Evolutionary conservation across 1,140 invertebrate species (phyloP), one percentile per base, ranked within the genome.

Genomic region (Melanaphis sacchari): DNA sequence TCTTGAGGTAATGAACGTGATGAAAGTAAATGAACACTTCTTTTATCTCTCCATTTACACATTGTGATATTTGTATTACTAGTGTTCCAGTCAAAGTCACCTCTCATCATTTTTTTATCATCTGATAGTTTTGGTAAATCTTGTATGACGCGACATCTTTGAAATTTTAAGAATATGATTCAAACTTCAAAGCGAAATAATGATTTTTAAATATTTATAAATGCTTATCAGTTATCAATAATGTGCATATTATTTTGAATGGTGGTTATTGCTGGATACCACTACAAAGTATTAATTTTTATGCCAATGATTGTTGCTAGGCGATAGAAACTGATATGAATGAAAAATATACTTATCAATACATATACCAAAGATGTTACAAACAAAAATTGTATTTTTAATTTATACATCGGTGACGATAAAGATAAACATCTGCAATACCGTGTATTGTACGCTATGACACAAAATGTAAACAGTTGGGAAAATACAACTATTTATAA

Each of bases 391-490:
- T 54, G 0, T 6, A 8, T 8, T 82, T 82, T 82, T 38, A 82
- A 82, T 82, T 82, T 82, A 82, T 36, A 82, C 22, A 22, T 22
- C 36, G 76, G 76, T 18, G 1, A 82, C 76, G 76, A 82, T 82
- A 36, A 82, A 82, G 36, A 82, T 82, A 82, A 82, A 6, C 76
- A 82, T 0, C 36, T 76, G 76, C 36, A 82, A 82, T 5, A 82
- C 76, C 76, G 36, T 82, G 21, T 82, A 82, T 24, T 1, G 36
- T 82, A 82, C 22, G 36, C 18, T 82, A 38, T 82, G 76, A 82
- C 36, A 82, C 76, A 82, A 82, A 82, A 82, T 82, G 18, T 40
- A 82, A 82, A 82, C 76, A 82, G 76, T 82, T 82, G 76, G 36
- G 76, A 22, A 81, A 81, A 81, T 81, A 81, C 21, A 81, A 81